Conservation (phyloP, 2,888 invertebrate species). For the Diarsia brunnea region DNA sequence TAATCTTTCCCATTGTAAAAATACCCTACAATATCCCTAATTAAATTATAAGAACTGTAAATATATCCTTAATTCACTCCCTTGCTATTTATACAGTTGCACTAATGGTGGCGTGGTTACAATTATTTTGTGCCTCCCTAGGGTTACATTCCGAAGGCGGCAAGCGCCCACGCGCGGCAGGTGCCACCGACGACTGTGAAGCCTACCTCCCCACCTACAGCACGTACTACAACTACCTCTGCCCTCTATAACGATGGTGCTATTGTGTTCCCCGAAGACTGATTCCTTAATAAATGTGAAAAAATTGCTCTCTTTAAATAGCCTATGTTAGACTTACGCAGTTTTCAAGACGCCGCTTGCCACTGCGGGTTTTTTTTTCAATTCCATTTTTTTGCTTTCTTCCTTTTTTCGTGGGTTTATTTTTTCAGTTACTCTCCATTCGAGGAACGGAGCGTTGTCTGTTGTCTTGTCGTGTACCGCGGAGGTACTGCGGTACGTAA, state of each 20-base stretch:
- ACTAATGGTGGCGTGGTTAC: conserved; percentile 70
- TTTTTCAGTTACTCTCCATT: background rate
- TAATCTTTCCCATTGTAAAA: conserved; percentile 32
- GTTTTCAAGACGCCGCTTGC: conserved; percentile 16
- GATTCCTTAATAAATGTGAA: conserved; percentile 44
- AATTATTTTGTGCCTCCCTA: conserved; percentile 72
- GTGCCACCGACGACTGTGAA: conserved; percentile 58
- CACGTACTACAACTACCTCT: conserved; percentile 62
- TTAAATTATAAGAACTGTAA: conserved; percentile 26
- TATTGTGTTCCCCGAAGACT: conserved; percentile 79
- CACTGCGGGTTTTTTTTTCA: background rate
- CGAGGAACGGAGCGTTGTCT: background rate
- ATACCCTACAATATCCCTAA: background rate
- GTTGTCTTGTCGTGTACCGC: background rate
- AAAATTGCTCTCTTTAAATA: conserved; percentile 17
- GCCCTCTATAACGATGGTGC: conserved; percentile 60
- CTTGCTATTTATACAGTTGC: conserved; percentile 41
- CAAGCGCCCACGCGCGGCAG: conserved; percentile 40
- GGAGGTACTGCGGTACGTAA: too few species aligned
- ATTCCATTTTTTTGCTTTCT: background rate
- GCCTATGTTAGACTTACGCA: conserved; percentile 20
- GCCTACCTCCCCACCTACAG: conserved; percentile 44
- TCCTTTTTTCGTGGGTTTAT: too few species aligned
- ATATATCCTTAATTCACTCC: conserved; percentile 31
- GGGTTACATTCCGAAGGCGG: conserved; percentile 74